phyloP scores from a whole-genome alignment of 2,888 invertebrate genomes.

The Mellilla xanthometata region DNA sequence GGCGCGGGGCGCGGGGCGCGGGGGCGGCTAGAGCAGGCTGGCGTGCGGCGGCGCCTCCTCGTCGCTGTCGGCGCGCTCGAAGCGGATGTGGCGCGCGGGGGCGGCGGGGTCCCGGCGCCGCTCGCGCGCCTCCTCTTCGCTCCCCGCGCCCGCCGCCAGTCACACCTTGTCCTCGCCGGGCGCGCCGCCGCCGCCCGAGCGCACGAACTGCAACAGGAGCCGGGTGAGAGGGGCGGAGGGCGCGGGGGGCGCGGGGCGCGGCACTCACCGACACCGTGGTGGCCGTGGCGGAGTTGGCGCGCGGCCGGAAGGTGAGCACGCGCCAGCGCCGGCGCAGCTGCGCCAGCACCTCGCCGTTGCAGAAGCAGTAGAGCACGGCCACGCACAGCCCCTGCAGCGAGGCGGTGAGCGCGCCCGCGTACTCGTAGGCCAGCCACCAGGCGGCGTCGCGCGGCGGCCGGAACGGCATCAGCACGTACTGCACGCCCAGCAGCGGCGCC shows the following conservation, averaged over 20 bases:
- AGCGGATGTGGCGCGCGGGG: slow-evolving; percentile 62
- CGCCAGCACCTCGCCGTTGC: slow-evolving; percentile 96
- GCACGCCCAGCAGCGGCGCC: slow-evolving; percentile 94
- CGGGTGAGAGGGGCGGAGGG: no score
- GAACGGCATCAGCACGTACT: slow-evolving; percentile 94
- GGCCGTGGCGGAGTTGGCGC: slow-evolving; percentile 92
- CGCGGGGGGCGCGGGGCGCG: neutral
- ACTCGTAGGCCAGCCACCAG: slow-evolving; percentile 91
- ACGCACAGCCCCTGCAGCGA: slow-evolving; percentile 97
- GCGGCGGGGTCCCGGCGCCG: slow-evolving; percentile 34
- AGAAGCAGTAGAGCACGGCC: slow-evolving; percentile 95
- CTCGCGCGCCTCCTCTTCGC: slow-evolving; percentile 26
- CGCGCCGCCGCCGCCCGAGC: slow-evolving; percentile 85
- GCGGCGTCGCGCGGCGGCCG: slow-evolving; percentile 87
- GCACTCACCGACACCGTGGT: slow-evolving; percentile 93
- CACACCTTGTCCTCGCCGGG: slow-evolving; percentile 92
- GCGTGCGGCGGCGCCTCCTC: slow-evolving; percentile 65
- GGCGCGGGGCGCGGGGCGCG: slow-evolving; percentile 17
- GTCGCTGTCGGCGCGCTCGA: slow-evolving; percentile 70
- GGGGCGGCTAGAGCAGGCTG: slow-evolving; percentile 51
- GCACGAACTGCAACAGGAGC: slow-evolving; percentile 87
- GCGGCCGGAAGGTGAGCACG: slow-evolving; percentile 90
- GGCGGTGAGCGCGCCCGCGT: slow-evolving; percentile 92
- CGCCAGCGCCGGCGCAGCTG: slow-evolving; percentile 93
- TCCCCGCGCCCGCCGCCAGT: slow-evolving; percentile 81